Conservation (phyloP, 1,140 invertebrate species). For the Lepeophtheirus salmonis region DNA sequence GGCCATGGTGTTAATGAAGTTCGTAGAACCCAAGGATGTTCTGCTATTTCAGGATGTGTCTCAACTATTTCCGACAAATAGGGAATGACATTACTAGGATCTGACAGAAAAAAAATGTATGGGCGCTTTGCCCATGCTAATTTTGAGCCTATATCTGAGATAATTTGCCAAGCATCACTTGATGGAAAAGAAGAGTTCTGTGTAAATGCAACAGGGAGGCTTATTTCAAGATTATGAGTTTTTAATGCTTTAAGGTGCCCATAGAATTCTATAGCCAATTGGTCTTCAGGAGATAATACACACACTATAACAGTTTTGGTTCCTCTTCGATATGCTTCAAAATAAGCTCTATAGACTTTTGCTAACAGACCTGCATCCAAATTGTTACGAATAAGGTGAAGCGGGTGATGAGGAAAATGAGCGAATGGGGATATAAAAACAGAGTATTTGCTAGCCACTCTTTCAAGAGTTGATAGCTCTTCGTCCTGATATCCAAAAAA, state of each 20-base stretch:
- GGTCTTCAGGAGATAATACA: neutral
- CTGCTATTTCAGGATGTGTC: neutral
- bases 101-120: neutral
- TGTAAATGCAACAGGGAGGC: neutral
- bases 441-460: neutral
- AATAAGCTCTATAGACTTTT: neutral
- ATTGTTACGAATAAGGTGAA: neutral
- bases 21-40: neutral
- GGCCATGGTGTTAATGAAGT: no score
- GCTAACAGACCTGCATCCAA: neutral
- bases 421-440: neutral
- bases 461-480: neutral
- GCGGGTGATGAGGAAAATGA: neutral
- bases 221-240: neutral
- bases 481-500: neutral
- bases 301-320: neutral
- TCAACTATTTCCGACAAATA: neutral
- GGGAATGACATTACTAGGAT: neutral
- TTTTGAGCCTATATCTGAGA: neutral
- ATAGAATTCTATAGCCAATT: neutral
- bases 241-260: neutral
- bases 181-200: neutral
- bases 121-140: neutral
- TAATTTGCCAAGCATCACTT: neutral
- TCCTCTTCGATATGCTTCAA: neutral